phyloP scores from a whole-genome alignment of 2,113 vertebrate species.

The Ptyas mucosa region DNA sequence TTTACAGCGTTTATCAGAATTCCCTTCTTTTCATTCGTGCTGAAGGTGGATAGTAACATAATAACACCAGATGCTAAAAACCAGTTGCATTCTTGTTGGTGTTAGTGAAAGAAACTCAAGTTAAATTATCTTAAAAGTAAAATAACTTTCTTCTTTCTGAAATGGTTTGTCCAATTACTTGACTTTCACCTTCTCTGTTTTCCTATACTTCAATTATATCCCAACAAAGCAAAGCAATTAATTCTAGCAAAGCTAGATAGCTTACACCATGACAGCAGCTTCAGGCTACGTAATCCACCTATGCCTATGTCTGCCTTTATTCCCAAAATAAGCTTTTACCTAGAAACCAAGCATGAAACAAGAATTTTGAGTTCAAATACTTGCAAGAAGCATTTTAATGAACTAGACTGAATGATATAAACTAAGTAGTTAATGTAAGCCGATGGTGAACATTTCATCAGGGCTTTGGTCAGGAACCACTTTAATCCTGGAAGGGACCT shows the following conservation, averaged over 20 bases:
- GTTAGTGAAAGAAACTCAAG: background rate
- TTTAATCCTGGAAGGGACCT: too few relatives aligned
- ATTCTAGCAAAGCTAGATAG: background rate
- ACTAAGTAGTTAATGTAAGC: background rate
- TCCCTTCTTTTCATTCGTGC: background rate
- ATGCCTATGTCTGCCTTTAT: background rate
- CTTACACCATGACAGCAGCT: background rate
- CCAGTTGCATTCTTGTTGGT: background rate
- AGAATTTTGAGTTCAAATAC: background rate
- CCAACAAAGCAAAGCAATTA: constrained; percentile 14
- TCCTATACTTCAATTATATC: background rate
- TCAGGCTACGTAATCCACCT: background rate
- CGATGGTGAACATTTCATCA: background rate
- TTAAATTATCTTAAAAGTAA: background rate
- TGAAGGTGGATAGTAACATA: background rate
- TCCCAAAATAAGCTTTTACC: background rate
- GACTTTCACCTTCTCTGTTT: constrained; percentile 6
- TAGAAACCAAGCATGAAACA: background rate
- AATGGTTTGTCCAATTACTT: background rate
- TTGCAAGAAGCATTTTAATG: background rate
- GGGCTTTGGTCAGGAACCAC: background rate
- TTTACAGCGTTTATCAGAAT: background rate
- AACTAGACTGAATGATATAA: background rate
- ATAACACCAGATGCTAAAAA: background rate
- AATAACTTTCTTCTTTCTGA: background rate